Evolutionary conservation across 2,113 vertebrate genomes (phyloP).

Genomic region (Bos javanicus): DNA sequence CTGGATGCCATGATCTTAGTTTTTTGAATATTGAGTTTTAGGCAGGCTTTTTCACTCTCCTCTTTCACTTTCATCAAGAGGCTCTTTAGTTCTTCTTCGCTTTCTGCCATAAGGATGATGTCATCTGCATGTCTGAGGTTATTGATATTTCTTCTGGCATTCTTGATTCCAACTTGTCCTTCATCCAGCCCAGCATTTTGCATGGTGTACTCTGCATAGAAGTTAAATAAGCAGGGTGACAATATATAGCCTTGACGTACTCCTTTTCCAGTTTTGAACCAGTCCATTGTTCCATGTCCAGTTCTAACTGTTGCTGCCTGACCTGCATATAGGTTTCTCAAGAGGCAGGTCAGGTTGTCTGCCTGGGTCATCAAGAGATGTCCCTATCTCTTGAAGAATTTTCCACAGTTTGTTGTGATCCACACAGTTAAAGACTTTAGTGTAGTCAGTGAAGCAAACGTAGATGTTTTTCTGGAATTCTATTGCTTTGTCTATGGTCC

Average conservation of each 20-base stretch:
- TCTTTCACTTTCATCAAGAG: not conserved
- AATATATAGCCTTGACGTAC: not conserved
- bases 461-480: not conserved
- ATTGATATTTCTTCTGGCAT: not conserved
- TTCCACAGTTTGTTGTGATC: not conserved
- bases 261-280: not conserved
- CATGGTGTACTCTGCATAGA: not conserved
- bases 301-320: not conserved
- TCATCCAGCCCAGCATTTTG: not conserved
- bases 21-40: not conserved
- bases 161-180: not conserved
- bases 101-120: not conserved
- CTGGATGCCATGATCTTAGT: not conserved
- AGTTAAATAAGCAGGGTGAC: not conserved
- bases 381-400: not conserved
- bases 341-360: not conserved
- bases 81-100: not conserved
- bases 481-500: not conserved
- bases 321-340: not conserved
- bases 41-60: not conserved
- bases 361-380: too few relatives aligned
- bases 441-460: not conserved
- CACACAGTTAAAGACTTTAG: not conserved
- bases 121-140: not conserved
- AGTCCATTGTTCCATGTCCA: not conserved